Evolutionary conservation across 2,113 vertebrate species (phyloP).

Genomic region (Laticauda colubrina): DNA sequence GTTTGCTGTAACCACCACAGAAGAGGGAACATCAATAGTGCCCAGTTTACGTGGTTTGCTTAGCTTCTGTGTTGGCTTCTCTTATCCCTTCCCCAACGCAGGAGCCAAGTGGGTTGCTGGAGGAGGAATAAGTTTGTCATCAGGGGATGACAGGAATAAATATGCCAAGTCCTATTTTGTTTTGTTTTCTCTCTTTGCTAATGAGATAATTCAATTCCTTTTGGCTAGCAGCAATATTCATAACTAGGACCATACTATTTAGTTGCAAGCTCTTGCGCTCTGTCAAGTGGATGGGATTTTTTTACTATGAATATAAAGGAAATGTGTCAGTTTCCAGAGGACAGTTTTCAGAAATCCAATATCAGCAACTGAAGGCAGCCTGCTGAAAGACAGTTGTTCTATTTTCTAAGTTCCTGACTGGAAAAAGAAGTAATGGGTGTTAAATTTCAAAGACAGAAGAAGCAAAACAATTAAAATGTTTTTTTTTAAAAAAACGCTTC

Average conservation of each 20-base stretch:
- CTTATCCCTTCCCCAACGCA: neutral
- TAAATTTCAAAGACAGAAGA: neutral
- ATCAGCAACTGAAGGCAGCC: conserved; percentile 6
- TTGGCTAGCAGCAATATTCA: neutral
- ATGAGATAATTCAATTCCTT: neutral
- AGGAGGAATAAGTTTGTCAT: neutral
- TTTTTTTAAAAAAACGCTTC: accelerated
- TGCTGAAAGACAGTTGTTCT: neutral
- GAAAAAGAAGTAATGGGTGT: neutral
- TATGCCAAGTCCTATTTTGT: conserved; percentile 8
- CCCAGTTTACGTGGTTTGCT: neutral
- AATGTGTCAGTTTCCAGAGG: conserved; percentile 10
- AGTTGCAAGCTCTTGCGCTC: neutral
- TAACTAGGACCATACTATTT: neutral
- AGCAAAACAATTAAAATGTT: neutral
- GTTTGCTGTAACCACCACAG: neutral
- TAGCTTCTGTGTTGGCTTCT: neutral
- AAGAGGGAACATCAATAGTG: no score
- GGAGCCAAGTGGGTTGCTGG: neutral
- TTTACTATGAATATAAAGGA: neutral
- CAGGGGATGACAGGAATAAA: neutral
- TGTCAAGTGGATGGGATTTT: neutral
- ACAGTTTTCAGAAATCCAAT: neutral
- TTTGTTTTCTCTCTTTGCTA: conserved; percentile 1
- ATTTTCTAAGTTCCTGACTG: neutral